phyloP scores from a whole-genome alignment of 2,888 invertebrate species.

The Sphaerophoria taeniata region DNA sequence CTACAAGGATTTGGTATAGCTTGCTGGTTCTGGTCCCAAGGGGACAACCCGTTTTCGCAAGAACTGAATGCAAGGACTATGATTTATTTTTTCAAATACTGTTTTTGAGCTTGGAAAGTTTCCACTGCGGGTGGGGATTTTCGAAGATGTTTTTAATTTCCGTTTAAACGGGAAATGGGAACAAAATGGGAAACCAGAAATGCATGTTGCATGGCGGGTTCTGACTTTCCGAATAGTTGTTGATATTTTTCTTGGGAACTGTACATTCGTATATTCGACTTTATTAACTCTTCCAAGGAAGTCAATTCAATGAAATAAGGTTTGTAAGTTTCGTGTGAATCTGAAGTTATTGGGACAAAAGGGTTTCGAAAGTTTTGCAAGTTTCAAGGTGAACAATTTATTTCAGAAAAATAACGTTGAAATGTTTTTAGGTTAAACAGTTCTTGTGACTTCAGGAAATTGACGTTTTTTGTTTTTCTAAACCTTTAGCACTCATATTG shows the following conservation, averaged over 20 bases:
- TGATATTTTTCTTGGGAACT: constrained; percentile 41
- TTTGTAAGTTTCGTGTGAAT: constrained; percentile 32
- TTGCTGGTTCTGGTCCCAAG: constrained; percentile 7
- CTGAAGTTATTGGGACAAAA: too few relatives aligned
- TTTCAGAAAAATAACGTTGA: too few relatives aligned
- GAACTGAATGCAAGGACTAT: not conserved
- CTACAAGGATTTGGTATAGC: not conserved
- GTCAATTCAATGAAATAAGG: constrained; percentile 62
- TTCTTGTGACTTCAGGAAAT: too few relatives aligned
- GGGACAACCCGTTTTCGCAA: not conserved
- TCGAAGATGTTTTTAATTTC: constrained; percentile 42
- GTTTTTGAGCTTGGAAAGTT: constrained; percentile 47
- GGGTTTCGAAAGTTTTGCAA: not conserved
- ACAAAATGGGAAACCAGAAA: constrained; percentile 52
- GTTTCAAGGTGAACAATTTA: not conserved
- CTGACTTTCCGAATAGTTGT: constrained; percentile 26
- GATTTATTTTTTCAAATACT: constrained; percentile 65
- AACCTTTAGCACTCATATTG: too few relatives aligned
- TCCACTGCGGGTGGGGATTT: not conserved
- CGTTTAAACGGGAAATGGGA: constrained; percentile 20
- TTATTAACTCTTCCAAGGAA: constrained; percentile 21
- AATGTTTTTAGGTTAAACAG: too few relatives aligned
- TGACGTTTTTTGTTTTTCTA: too few relatives aligned
- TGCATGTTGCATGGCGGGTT: constrained; percentile 32
- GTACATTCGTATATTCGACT: constrained; percentile 40